Conservation (phyloP, 2,113 vertebrate species). For the Corythaixoides concolor region DNA sequence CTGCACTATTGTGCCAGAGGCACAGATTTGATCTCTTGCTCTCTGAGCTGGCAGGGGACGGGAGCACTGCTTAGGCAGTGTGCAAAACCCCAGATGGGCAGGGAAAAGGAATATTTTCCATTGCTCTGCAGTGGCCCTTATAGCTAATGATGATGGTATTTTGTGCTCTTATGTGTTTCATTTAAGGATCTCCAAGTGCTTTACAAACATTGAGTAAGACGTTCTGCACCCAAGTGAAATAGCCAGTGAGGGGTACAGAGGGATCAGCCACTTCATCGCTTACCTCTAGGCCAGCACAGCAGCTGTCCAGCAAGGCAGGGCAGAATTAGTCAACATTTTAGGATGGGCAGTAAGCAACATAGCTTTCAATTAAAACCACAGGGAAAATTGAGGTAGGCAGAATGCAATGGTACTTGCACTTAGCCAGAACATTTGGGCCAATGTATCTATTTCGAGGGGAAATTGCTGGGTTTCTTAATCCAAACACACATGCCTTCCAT, state of each 20-base stretch:
- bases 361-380: constrained; percentile 21
- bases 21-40: constrained; percentile 46
- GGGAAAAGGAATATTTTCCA: constrained; percentile 11
- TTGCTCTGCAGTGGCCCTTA: constrained; percentile 15
- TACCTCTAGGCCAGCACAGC: background rate
- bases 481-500: background rate
- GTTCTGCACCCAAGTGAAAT: background rate
- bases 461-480: background rate
- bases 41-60: constrained; percentile 51
- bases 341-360: background rate
- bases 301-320: background rate
- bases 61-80: background rate
- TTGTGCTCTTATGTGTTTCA: constrained; percentile 18
- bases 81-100: constrained; percentile 37
- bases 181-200: constrained; percentile 13
- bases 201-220: background rate
- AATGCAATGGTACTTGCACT: background rate
- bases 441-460: background rate
- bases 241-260: background rate
- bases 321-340: background rate
- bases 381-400: background rate
- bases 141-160: background rate
- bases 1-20: constrained; percentile 13
- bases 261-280: background rate
- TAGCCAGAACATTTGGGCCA: background rate